Evolutionary conservation across 2,797 vertebrate species (phyloP), one percentile per base, ranked within the genome.

Genomic region (Hafferia zeledoni): DNA sequence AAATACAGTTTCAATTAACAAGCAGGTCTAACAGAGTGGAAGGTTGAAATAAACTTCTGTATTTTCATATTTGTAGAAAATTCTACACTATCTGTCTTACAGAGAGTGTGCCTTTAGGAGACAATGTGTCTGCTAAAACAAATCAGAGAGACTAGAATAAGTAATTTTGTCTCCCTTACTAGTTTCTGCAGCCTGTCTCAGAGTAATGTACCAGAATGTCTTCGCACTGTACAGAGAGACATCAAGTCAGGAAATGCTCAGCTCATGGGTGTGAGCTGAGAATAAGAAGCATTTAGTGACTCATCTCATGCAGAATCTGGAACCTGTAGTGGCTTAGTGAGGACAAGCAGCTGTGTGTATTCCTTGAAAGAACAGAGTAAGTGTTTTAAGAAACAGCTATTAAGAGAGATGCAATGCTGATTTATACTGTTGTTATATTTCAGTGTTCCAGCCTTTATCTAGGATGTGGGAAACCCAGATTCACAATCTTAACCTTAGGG

Each of bases 191-290:
- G 77, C 37, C 23, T 64, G 10, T 55, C 59, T 93, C 27, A 27
- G 65, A 27, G 28, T 41, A 55, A 27, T 0, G 0, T 52, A 23
- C 10, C 35, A 17, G 23, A 80, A 76, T 69, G 57, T 16, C 22
- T 85, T 1, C 8, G 6, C 28, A 10, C 13, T 0, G 0, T 14
- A 19, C 37, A 46, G n/a, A 31, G 44, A 67, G 69, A 35, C 1
- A 3, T 1, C 3, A 72, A 64, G 20, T 35, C 50, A 43, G 50
- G 44, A 68, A 71, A 44, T 12, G 17, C n/a, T 85, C 41, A 55
- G 57, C 18, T 35, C 0, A 0, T 20, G 39, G 5, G 37, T 50
- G 19, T 30, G 15, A 67, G 35, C 14, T 27, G 49, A 23, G 61
- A 57, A 13, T 30, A 53, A 83, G 37, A 68, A 39, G 20, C 13